A percentile compares a stretch with the other conserved stretches of the same genome.
These are phyloP conservation scores for Bacillus rossius DNA, from an alignment of 1,140 invertebrate species.

Conservation along the genomic window DNA sequence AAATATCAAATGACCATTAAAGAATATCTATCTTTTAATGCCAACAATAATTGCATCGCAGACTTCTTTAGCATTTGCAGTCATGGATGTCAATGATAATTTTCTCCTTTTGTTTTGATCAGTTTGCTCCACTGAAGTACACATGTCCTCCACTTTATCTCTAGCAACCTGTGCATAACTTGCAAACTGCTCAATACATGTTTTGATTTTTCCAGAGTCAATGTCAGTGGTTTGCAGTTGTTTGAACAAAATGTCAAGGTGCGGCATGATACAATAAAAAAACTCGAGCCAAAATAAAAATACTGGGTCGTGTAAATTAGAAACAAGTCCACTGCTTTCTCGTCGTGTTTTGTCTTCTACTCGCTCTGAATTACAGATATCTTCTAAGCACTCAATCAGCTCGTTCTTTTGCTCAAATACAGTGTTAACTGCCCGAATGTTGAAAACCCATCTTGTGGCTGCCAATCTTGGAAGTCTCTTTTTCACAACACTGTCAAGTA, in stretches of 20 bases:
- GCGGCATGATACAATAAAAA: constrained; percentile 24
- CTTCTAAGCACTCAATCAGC: too few species aligned
- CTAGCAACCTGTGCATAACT: constrained; percentile 8
- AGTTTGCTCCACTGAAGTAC: constrained; percentile 13
- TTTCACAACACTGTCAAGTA: too few species aligned
- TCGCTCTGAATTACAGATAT: too few species aligned
- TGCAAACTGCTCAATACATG: constrained; percentile 20
- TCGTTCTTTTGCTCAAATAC: too few species aligned
- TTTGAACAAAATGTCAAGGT: constrained; percentile 21
- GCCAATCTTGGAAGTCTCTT: too few species aligned
- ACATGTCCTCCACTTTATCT: constrained; percentile 3
- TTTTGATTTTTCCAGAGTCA: constrained; percentile 14
- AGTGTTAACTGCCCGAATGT: too few species aligned
- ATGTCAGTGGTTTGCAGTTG: constrained; percentile 19
- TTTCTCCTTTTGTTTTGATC: constrained; percentile 10
- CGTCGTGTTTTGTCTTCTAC: too few species aligned
- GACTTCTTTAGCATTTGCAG: constrained; percentile 22
- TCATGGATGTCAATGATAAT: constrained; percentile 8
- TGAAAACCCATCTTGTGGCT: too few species aligned
- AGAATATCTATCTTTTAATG: constrained; percentile 18
- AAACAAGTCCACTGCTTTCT: constrained; percentile 17
- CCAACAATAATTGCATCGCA: constrained; percentile 18
- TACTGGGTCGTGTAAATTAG: constrained; percentile 12
- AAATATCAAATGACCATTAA: constrained; percentile 18
- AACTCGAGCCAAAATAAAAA: constrained; percentile 23